Evolutionary conservation across 1,140 invertebrate species (phyloP), one percentile per base, ranked within the genome.

Genomic region (Zaprionus taronus): DNA sequence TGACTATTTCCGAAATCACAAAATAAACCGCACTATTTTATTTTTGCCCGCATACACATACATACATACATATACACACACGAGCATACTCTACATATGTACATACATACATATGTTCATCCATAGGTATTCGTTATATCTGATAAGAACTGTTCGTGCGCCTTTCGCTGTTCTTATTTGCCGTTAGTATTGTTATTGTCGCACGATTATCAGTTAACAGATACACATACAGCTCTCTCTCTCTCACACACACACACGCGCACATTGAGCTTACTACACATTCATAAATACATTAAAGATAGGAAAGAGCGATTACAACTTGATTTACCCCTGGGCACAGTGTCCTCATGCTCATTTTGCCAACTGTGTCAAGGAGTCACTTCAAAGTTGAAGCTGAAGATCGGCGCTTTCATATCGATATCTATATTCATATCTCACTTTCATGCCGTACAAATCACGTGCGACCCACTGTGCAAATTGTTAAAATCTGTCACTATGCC

Each of bases 221-320:
- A 44, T 58, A 64, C 41, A 64, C 22, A 31, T n/a, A 34, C 47
- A 69, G 47, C 64, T 47, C 63, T 11, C 31, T 34, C 28, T 31
- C 31, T 34, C 31, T 34, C 31, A 11, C 31, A 31, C 31, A 34
- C 31, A 66, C 53, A 77, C 55, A 83, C 61, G 44, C 51, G 58
- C 22, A 69, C 7, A 49, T 7, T 9, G 22, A 26, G 26, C 60
- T 57, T 66, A 62, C 69, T 53, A 79, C 68, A 80, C 68, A 78
- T 70, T 81, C 81, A 81, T 84, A 89, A 89, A 89, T 81, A 83
- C 67, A 89, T 87, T 87, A 84, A 47, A 57, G 84, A 84, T 89
- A 84, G 61, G 65, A 69, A 57, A 51, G 53, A 79, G 38, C 76
- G 84, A 89, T 84, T 84, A 84, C 78, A 81, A 81, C 84, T 81